Conservation (phyloP, 1,140 invertebrate genomes). For the Colletes latitarsis region DNA sequence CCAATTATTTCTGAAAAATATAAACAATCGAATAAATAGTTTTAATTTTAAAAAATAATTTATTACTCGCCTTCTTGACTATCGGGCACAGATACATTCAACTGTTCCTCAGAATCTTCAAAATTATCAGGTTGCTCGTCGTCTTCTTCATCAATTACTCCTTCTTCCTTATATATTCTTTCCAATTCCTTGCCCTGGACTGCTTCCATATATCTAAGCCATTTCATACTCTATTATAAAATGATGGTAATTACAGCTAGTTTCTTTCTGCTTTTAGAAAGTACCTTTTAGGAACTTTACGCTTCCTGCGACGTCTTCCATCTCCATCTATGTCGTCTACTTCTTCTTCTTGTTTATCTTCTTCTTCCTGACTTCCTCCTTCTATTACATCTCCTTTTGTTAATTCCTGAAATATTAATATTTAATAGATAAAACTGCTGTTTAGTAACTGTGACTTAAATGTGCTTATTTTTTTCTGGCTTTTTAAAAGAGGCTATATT, state of each 20-base stretch:
- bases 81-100: slow-evolving; percentile 67
- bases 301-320: slow-evolving; percentile 82
- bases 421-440: too few species aligned
- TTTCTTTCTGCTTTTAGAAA: neutral
- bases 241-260: neutral
- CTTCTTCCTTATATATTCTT: slow-evolving; percentile 87
- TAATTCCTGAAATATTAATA: slow-evolving; percentile 52
- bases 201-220: slow-evolving; percentile 84
- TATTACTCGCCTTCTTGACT: slow-evolving; percentile 71
- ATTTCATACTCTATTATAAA: slow-evolving; percentile 29
- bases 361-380: slow-evolving; percentile 73
- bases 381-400: slow-evolving; percentile 68
- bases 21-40: neutral
- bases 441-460: too few species aligned
- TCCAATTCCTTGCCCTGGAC: slow-evolving; percentile 89
- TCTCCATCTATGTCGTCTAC: slow-evolving; percentile 81
- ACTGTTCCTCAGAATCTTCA: slow-evolving; percentile 60
- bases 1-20: slow-evolving; percentile 83
- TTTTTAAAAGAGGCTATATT: too few species aligned
- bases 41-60: neutral
- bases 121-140: slow-evolving; percentile 65
- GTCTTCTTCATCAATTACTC: slow-evolving; percentile 85
- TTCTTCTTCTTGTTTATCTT: slow-evolving; percentile 79
- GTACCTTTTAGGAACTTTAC: slow-evolving; percentile 84
- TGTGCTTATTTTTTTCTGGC: too few species aligned